Percentiles rank a stretch among this genome's conserved stretches.
Conservation (phyloP, 1,140 invertebrate species). For the Papilio xuthus region DNA sequence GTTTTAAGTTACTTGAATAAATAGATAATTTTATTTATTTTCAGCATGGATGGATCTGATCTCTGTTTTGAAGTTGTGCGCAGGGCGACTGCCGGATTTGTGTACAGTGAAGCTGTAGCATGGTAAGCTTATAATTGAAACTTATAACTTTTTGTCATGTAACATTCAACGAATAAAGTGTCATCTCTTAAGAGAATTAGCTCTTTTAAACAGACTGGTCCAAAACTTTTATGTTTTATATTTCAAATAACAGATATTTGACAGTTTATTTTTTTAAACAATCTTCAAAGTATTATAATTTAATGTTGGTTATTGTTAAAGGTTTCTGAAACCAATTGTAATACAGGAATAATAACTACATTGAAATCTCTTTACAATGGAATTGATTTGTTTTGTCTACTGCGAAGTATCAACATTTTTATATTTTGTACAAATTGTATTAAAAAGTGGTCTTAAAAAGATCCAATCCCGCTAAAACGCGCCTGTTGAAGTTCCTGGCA, state of each 20-base stretch:
- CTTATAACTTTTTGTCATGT: constrained; percentile 3
- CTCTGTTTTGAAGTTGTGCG: constrained; percentile 99
- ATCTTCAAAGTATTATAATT: background rate
- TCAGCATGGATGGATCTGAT: constrained; percentile 99
- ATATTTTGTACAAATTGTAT: no score
- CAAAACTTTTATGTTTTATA: no score
- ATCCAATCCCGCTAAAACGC: no score
- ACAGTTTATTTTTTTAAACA: no score
- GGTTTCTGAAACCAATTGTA: background rate
- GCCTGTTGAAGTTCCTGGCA: no score
- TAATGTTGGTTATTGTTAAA: background rate
- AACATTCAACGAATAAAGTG: no score
- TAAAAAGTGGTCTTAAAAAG: no score
- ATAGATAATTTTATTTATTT: constrained; percentile 67
- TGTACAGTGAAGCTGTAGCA: constrained; percentile 99
- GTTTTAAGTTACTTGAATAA: background rate
- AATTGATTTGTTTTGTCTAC: background rate
- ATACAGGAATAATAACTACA: background rate
- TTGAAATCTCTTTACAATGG: background rate
- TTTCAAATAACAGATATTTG: background rate
- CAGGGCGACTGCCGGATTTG: constrained; percentile 96
- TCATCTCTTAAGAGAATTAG: no score
- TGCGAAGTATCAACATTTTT: no score
- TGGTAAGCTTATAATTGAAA: constrained; percentile 86
- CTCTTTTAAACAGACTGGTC: no score